Conservation (phyloP, 2,797 vertebrate species). For the Heteromormyrus szaboi region DNA sequence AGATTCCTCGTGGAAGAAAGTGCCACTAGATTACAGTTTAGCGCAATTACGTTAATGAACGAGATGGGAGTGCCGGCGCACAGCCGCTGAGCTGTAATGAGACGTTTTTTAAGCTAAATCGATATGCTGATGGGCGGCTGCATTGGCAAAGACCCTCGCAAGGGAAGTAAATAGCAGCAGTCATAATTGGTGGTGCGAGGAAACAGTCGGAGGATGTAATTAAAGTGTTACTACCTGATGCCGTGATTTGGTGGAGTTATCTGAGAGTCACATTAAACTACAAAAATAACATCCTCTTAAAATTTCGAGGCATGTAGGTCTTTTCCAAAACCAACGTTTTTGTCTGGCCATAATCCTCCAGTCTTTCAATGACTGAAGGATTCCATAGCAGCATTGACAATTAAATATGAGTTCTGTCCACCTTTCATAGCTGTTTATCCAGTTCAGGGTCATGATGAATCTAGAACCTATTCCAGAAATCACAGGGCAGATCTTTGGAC, state of each 20-base stretch:
- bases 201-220: not conserved
- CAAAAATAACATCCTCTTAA: not conserved
- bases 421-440: not conserved
- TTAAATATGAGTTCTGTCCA: not conserved
- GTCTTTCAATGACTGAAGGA: not conserved
- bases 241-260: not conserved
- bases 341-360: not conserved
- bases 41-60: not conserved
- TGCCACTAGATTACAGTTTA: not conserved
- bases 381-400: not conserved
- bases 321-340: not conserved
- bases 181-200: not conserved
- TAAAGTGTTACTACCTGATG: not conserved
- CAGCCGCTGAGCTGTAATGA: not conserved
- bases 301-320: not conserved
- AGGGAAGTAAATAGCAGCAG: not conserved
- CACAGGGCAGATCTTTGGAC: not conserved
- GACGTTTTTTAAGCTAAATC: not conserved
- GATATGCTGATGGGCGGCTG: conserved; percentile 53
- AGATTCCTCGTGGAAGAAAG: not conserved
- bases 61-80: not conserved
- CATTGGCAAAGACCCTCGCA: conserved; percentile 20
- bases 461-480: not conserved
- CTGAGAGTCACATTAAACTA: not conserved
- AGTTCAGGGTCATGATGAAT: not conserved